Conservation (phyloP, 2,113 vertebrate genomes). For the Pelobates fuscus region DNA sequence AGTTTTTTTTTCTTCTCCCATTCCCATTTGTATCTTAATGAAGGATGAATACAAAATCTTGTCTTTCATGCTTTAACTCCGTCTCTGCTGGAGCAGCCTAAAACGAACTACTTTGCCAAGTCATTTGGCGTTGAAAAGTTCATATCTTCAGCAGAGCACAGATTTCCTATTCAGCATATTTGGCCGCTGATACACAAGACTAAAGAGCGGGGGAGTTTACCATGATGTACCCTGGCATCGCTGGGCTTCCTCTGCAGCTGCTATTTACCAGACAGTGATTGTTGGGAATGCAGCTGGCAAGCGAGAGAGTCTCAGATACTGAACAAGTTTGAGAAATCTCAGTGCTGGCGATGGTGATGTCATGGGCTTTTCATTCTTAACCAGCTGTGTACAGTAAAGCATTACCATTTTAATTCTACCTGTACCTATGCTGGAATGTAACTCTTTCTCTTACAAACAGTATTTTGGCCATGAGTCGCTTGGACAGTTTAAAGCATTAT, state of each 20-base stretch:
- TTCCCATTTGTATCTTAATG: not conserved
- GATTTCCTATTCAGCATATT: constrained; percentile 38
- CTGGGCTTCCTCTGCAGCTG: constrained; percentile 78
- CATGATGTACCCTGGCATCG: constrained; percentile 69
- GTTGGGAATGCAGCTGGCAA: constrained; percentile 68
- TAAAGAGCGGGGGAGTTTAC: constrained; percentile 52
- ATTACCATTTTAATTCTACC: not conserved
- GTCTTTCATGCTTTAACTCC: constrained; percentile 30
- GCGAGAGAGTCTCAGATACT: constrained; percentile 54
- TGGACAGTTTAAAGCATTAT: too few relatives aligned
- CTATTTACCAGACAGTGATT: constrained; percentile 68
- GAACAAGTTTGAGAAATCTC: constrained; percentile 61
- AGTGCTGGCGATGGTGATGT: constrained; percentile 52
- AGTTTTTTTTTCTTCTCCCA: not conserved
- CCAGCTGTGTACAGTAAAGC: constrained; percentile 20
- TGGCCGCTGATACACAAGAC: constrained; percentile 51
- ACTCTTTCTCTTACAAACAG: too few relatives aligned
- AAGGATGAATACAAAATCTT: constrained; percentile 18
- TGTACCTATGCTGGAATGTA: too few relatives aligned
- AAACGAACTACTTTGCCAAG: constrained; percentile 10
- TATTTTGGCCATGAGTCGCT: too few relatives aligned
- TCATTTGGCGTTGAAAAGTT: constrained; percentile 35
- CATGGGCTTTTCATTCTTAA: constrained; percentile 49
- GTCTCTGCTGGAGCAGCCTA: constrained; percentile 11
- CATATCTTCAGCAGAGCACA: constrained; percentile 17